Evolutionary conservation across 1,140 invertebrate genomes (phyloP), one percentile per base, ranked within the genome.

Genomic region (Asbolus verrucosus): DNA sequence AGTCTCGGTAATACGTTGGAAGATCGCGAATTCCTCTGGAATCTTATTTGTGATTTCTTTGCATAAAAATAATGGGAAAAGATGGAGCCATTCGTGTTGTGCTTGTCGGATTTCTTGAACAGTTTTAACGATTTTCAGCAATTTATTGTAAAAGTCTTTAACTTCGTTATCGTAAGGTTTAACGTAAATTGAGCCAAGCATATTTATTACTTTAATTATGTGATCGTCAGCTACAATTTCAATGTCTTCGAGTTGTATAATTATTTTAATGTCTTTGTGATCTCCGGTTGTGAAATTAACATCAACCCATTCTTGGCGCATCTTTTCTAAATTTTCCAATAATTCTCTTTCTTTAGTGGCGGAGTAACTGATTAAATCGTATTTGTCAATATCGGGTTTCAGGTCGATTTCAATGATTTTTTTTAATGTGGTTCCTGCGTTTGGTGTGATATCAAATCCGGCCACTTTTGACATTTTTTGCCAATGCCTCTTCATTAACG

Each of bases 31-130:
- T 83, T 97, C 94, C 77, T 94, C 90, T 0, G 94, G 94, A 87
- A 97, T 92, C 83, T 96, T 94, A 0, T 89, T 88, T 39, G 93
- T 90, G 73, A 97, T 96, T 78, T 97, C 93, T 77, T 94, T 92
- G 0, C 93, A 95, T 1, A 91, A 92, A 82, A 97, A 97, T 75
- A 97, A 94, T 0, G 93, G 93, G 73, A 95, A 84, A 27, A 97
- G 83, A 80, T 96, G 95, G 6, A 96, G 84, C 89, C 93, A 96
- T 69, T 93, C 91, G 39, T 89, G 87, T 81, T 94, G 92, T 13
- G 91, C 92, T 80, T 91, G 92, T 4, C 90, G 85, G 94, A 94
- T 96, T 79, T 93, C 89, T 73, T 94, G 91, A 6, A 96, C 85
- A 1, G 92, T 92, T 41, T 85, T 84, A 78, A 93, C 91, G 0